Conservation (phyloP, 1,140 invertebrate genomes). For the Globodera rostochiensis region DNA sequence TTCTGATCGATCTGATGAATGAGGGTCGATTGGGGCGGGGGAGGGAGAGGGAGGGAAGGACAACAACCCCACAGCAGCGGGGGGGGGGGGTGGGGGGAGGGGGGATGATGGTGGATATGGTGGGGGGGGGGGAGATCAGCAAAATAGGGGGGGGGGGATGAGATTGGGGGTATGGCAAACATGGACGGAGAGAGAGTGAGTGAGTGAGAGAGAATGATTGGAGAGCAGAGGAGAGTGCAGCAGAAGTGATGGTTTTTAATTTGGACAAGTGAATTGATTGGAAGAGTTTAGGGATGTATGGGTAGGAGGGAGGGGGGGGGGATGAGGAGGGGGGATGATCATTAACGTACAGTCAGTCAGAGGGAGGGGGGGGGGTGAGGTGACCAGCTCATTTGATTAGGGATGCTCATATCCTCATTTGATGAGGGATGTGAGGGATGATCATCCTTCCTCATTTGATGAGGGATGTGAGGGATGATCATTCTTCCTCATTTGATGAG, state of each 20-base stretch:
- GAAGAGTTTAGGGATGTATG: neutral
- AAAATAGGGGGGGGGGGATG: neutral
- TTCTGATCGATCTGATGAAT: slow-evolving; percentile 2
- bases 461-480: no score
- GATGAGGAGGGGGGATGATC: neutral
- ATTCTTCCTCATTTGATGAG: no score
- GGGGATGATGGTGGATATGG: neutral
- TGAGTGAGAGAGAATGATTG: neutral
- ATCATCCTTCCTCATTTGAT: no score
- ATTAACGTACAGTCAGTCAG: no score
- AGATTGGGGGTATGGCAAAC: neutral
- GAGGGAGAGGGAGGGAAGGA: slow-evolving; percentile 8
- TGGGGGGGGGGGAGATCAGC: neutral
- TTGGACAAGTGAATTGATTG: neutral
- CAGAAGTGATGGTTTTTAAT: neutral
- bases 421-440: no score
- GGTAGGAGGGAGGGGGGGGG: no score
- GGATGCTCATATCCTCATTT: no score
- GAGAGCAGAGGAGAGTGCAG: neutral
- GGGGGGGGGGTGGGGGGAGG: neutral
- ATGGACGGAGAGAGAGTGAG: neutral
- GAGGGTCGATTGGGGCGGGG: neutral
- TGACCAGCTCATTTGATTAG: no score
- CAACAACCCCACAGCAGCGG: slow-evolving; percentile 12
- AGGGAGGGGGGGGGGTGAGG: neutral